Evolutionary conservation across 2,888 invertebrate species (phyloP).

Genomic region (Cephonodes hylas): DNA sequence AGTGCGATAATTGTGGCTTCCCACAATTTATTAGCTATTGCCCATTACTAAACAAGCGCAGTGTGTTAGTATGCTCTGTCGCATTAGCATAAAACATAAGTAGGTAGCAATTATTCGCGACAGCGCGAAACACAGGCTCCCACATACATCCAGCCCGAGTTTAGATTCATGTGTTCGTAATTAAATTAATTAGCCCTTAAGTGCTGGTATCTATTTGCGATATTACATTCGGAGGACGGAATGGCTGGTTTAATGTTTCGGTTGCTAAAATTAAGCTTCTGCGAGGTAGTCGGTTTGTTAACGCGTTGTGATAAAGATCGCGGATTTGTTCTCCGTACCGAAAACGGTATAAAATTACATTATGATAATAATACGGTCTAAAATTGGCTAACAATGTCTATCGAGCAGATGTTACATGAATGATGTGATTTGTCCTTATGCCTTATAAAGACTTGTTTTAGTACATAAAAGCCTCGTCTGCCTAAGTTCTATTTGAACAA

Average conservation of each 20-base stretch:
- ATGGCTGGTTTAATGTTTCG: background rate
- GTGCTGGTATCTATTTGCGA: background rate
- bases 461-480: too few species aligned
- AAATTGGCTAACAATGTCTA: background rate
- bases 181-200: conserved; percentile 11
- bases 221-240: background rate
- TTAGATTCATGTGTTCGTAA: conserved; percentile 31
- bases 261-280: background rate
- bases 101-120: conserved; percentile 13
- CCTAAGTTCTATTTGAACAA: too few species aligned
- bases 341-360: too few species aligned
- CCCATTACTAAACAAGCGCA: background rate
- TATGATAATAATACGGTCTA: too few species aligned
- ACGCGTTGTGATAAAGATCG: too few species aligned
- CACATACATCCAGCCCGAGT: conserved; percentile 9
- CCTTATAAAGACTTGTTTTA: background rate
- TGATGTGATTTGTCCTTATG: conserved; percentile 3
- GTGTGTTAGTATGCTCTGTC: background rate
- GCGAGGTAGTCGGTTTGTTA: too few species aligned
- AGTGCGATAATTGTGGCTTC: too few species aligned
- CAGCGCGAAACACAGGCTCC: conserved; percentile 16
- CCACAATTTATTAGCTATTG: background rate
- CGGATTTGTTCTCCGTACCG: too few species aligned
- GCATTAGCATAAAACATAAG: conserved; percentile 18
- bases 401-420: background rate